Evolutionary conservation across 2,113 vertebrate genomes (phyloP).

Genomic region (Plestiodon gilberti): DNA sequence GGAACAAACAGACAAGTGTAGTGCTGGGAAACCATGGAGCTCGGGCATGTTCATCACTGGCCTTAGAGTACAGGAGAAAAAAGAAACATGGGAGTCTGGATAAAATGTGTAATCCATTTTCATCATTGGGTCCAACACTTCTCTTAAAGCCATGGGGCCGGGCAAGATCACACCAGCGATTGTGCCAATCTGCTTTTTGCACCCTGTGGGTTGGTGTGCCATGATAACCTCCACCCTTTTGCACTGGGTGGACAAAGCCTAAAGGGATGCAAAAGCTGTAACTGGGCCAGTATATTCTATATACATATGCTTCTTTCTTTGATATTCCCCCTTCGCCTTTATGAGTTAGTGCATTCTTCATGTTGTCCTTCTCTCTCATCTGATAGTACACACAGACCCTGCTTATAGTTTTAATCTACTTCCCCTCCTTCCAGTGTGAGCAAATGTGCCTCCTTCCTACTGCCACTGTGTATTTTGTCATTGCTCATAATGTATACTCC

Average conservation of each 20-base stretch:
- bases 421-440: not conserved
- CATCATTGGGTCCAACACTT: not conserved
- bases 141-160: not conserved
- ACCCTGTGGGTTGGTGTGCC: not conserved
- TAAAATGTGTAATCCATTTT: not conserved
- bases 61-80: not conserved
- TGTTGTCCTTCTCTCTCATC: not conserved
- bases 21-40: not conserved
- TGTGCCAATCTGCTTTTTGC: not conserved
- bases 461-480: not conserved
- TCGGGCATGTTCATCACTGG: not conserved
- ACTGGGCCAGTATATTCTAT: not conserved
- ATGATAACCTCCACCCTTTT: not conserved
- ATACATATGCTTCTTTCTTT: slow-evolving; percentile 18
- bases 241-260: not conserved
- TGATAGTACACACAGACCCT: not conserved
- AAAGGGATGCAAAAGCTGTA: not conserved
- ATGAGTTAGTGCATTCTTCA: not conserved
- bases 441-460: not conserved
- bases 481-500: not conserved
- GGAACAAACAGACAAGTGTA: not conserved
- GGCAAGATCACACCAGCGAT: not conserved
- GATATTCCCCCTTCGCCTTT: slow-evolving; percentile 13
- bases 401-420: not conserved
- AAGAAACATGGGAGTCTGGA: not conserved